These are phyloP conservation scores for Steatocranus sp. DNA, from an alignment of 2,797 vertebrate genomes.

Conservation along the genomic window DNA sequence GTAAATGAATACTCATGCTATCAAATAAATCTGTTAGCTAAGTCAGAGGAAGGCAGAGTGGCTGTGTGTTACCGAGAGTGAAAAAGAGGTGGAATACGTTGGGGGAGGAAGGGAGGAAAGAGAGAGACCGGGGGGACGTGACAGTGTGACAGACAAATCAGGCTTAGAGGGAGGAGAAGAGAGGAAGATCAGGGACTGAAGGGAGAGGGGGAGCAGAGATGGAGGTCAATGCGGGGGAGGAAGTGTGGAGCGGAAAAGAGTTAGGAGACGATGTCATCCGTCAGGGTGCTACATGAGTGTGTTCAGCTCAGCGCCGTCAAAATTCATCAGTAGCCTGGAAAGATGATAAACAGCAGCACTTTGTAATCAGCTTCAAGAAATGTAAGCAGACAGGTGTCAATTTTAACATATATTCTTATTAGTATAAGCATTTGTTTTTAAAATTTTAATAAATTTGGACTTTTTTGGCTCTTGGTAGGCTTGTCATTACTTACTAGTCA, in stretches of 20 bases:
- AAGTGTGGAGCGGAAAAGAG: neutral
- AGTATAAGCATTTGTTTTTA: neutral
- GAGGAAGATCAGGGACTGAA: neutral
- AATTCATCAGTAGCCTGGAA: conserved; percentile 1
- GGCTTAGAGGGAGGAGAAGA: conserved; percentile 15
- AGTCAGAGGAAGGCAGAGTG: neutral
- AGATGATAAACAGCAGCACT: conserved; percentile 4
- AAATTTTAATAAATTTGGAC: neutral
- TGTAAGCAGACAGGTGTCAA: neutral
- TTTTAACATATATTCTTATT: neutral
- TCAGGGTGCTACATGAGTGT: neutral
- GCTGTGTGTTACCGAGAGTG: neutral
- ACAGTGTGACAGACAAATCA: conserved; percentile 18
- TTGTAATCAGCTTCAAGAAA: neutral
- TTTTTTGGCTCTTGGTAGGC: neutral
- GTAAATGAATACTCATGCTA: neutral
- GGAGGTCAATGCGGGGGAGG: conserved; percentile 15
- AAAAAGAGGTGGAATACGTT: neutral
- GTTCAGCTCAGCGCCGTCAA: conserved; percentile 19
- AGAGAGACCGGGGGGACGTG: neutral
- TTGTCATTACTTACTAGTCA: neutral
- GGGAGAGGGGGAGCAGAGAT: neutral
- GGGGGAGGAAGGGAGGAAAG: neutral
- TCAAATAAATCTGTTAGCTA: conserved; percentile 8
- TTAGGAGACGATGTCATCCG: conserved; percentile 10